Evolutionary conservation across 1,140 invertebrate genomes (phyloP).

Genomic region (Halesus radiatus): DNA sequence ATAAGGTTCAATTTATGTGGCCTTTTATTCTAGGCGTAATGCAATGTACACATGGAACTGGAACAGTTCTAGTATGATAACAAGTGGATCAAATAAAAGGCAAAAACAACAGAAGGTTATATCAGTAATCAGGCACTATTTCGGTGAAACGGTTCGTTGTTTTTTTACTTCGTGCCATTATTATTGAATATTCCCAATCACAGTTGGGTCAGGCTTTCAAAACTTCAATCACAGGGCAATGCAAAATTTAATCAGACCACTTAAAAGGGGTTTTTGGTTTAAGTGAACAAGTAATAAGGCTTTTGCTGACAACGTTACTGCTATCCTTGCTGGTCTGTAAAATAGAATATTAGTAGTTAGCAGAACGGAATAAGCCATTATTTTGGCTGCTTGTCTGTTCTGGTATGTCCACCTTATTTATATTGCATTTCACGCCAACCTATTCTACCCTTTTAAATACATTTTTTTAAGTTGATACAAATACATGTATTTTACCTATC

Average conservation of each 20-base stretch:
- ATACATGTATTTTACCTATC: too few relatives aligned
- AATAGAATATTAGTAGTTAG: too few relatives aligned
- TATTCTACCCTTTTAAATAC: too few relatives aligned
- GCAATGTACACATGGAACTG: constrained; percentile 22
- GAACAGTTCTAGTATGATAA: background rate
- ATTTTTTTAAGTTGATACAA: too few relatives aligned
- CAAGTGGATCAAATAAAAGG: too few relatives aligned
- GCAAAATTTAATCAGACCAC: background rate
- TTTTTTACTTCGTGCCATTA: background rate
- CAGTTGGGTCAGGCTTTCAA: constrained; percentile 15
- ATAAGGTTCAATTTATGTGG: constrained; percentile 34
- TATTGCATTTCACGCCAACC: constrained; percentile 18
- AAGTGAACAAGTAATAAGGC: too few relatives aligned
- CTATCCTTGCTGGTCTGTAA: too few relatives aligned
- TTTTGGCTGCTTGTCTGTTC: constrained; percentile 17
- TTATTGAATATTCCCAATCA: background rate
- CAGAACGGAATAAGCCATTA: background rate
- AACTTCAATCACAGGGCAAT: background rate
- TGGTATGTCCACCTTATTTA: constrained; percentile 27
- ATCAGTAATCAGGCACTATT: too few relatives aligned
- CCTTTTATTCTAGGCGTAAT: constrained; percentile 26
- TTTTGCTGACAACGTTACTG: background rate
- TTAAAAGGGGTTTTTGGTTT: too few relatives aligned
- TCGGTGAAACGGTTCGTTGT: background rate
- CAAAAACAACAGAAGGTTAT: too few relatives aligned